These are phyloP conservation scores for Cyprinus carpio DNA, from an alignment of 2,113 vertebrate genomes.

Conservation along the genomic window DNA sequence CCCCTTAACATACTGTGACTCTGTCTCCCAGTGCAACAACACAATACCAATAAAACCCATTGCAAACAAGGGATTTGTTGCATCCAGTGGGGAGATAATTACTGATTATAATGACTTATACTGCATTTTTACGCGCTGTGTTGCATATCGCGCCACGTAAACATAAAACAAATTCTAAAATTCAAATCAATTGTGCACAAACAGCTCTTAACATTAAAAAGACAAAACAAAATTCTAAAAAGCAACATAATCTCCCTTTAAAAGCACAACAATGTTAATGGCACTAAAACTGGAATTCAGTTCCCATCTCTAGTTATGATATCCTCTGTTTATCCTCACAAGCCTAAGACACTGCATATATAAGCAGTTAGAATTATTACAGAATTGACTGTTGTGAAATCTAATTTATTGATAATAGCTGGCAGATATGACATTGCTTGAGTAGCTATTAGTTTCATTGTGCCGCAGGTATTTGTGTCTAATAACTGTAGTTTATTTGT, in stretches of 20 bases:
- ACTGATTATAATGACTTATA: too few relatives aligned
- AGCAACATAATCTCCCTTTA: background rate
- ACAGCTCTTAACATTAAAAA: too few relatives aligned
- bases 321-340: background rate
- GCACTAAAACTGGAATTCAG: background rate
- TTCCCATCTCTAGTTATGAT: background rate
- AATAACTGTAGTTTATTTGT: conserved; percentile 23
- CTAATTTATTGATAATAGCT: conserved; percentile 1
- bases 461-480: background rate
- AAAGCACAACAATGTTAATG: background rate
- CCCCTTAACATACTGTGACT: too few relatives aligned
- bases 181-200: too few relatives aligned
- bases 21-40: too few relatives aligned
- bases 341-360: background rate
- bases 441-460: conserved; percentile 11
- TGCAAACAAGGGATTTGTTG: too few relatives aligned
- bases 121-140: too few relatives aligned
- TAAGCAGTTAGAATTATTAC: background rate
- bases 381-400: background rate
- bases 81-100: too few relatives aligned
- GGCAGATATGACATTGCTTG: conserved; percentile 2
- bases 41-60: too few relatives aligned
- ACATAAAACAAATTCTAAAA: too few relatives aligned
- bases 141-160: too few relatives aligned
- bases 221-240: too few relatives aligned